Conservation (phyloP, 2,797 vertebrate species). For the Characodon lateralis region DNA sequence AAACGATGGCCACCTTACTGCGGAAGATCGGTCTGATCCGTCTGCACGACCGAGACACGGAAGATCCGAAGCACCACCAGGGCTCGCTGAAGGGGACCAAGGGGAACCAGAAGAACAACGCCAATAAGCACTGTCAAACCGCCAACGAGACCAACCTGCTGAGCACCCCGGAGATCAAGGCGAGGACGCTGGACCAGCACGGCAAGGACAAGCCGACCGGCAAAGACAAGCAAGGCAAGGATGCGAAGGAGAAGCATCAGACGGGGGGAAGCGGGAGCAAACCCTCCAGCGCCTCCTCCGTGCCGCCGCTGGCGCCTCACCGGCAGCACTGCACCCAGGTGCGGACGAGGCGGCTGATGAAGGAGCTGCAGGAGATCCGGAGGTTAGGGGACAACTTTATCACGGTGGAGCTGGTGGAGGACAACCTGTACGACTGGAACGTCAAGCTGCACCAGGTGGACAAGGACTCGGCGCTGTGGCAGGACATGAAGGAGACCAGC, state of each 20-base stretch:
- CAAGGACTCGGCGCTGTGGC: slow-evolving; percentile 99
- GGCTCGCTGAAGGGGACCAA: slow-evolving; percentile 91
- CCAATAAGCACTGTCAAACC: slow-evolving; percentile 88
- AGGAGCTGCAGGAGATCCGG: slow-evolving; percentile 98
- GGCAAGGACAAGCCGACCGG: slow-evolving; percentile 82
- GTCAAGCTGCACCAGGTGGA: slow-evolving; percentile 99
- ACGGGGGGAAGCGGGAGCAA: slow-evolving; percentile 74
- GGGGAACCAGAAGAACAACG: slow-evolving; percentile 89
- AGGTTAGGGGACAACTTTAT: slow-evolving; percentile 98
- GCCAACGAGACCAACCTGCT: slow-evolving; percentile 85
- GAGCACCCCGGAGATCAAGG: slow-evolving; percentile 86
- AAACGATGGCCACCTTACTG: slow-evolving; percentile 94
- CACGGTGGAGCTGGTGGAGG: slow-evolving; percentile 98
- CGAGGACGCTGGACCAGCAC: slow-evolving; percentile 87
- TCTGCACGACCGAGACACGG: slow-evolving; percentile 96
- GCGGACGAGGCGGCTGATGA: slow-evolving; percentile 96
- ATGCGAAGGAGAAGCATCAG: slow-evolving; percentile 82
- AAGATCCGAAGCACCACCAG: slow-evolving; percentile 96
- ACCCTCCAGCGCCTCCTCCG: slow-evolving; percentile 80
- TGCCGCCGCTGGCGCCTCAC: slow-evolving; percentile 84
- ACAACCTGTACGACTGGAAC: slow-evolving; percentile 99
- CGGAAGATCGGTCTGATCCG: slow-evolving; percentile 98
- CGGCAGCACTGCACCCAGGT: slow-evolving; percentile 97
- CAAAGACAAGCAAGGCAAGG: slow-evolving; percentile 82
- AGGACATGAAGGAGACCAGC: slow-evolving; percentile 99